Percentiles rank a stretch among this genome's conserved stretches.
Evolutionary conservation across 2,888 invertebrate genomes (phyloP).

Genomic region (Cremastinae sp.): DNA sequence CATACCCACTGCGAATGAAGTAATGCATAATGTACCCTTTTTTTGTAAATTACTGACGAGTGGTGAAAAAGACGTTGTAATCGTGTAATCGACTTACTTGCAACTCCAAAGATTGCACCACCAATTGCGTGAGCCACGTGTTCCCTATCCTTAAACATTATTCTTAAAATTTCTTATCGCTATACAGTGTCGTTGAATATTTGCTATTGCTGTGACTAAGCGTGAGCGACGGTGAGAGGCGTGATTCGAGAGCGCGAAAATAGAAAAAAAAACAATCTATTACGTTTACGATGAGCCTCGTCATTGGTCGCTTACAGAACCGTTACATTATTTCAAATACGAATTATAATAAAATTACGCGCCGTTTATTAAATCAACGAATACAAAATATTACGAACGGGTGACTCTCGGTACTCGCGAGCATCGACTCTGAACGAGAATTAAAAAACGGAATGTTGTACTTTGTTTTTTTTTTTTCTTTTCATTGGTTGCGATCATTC

Average conservation of each 20-base stretch:
- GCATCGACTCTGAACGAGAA: slow-evolving; percentile 4
- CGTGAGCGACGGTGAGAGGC: too few relatives aligned
- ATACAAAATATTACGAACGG: slow-evolving; percentile 51
- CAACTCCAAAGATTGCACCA: slow-evolving; percentile 54
- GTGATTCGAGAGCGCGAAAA: too few relatives aligned
- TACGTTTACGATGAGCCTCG: too few relatives aligned
- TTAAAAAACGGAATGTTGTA: slow-evolving; percentile 2
- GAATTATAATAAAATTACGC: slow-evolving; percentile 45
- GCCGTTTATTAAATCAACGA: slow-evolving; percentile 48
- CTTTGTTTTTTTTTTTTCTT: background rate
- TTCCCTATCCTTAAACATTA: slow-evolving; percentile 50
- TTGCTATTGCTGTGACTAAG: too few relatives aligned
- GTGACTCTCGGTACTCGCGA: slow-evolving; percentile 7
- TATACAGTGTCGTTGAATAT: too few relatives aligned
- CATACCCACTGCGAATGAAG: slow-evolving; percentile 48
- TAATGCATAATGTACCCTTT: too few relatives aligned
- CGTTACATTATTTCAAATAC: background rate
- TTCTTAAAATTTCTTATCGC: background rate
- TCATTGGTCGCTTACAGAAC: too few relatives aligned
- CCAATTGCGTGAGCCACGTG: slow-evolving; percentile 38
- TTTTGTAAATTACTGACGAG: too few relatives aligned
- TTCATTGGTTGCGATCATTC: background rate
- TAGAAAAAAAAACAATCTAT: too few relatives aligned
- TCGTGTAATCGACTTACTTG: slow-evolving; percentile 40
- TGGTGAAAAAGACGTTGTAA: background rate